phyloP scores from a whole-genome alignment of 1,140 invertebrate species.

The Apocrypta bakeri region DNA sequence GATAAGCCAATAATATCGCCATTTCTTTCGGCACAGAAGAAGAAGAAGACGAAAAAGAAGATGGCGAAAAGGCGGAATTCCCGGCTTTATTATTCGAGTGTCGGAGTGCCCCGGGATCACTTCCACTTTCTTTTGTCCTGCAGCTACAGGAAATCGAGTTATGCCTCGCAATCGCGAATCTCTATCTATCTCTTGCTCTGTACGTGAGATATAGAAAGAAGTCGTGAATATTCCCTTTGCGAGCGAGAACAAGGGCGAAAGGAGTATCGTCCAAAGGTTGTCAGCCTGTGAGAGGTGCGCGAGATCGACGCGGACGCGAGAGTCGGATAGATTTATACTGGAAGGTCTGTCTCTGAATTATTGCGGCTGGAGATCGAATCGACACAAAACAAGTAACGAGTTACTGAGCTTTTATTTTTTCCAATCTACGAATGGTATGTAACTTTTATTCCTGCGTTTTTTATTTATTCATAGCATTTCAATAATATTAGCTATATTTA shows the following conservation, averaged over 20 bases:
- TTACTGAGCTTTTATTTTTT: not conserved
- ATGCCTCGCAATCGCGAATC: not conserved
- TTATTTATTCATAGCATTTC: too few species aligned
- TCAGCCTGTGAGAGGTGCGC: not conserved
- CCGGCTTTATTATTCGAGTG: slow-evolving; percentile 55
- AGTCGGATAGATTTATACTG: slow-evolving; percentile 25
- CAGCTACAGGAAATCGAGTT: not conserved
- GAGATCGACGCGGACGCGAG: slow-evolving; percentile 5
- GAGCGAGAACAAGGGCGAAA: not conserved
- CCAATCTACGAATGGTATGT: not conserved
- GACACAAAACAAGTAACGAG: not conserved
- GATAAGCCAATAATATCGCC: slow-evolving; percentile 72
- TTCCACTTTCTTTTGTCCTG: slow-evolving; percentile 42
- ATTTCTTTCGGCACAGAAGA: slow-evolving; percentile 57
- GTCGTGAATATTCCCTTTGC: not conserved
- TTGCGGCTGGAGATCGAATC: not conserved
- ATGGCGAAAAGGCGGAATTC: slow-evolving; percentile 58
- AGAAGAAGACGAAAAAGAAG: slow-evolving; percentile 47
- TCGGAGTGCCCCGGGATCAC: slow-evolving; percentile 53
- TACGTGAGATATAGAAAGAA: not conserved
- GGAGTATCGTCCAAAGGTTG: not conserved
- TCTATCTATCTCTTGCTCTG: not conserved
- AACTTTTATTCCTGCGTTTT: too few species aligned
- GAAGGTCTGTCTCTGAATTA: not conserved
- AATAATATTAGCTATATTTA: too few species aligned